phyloP scores from a whole-genome alignment of 2,113 vertebrate genomes.

The Galeopterus variegatus region DNA sequence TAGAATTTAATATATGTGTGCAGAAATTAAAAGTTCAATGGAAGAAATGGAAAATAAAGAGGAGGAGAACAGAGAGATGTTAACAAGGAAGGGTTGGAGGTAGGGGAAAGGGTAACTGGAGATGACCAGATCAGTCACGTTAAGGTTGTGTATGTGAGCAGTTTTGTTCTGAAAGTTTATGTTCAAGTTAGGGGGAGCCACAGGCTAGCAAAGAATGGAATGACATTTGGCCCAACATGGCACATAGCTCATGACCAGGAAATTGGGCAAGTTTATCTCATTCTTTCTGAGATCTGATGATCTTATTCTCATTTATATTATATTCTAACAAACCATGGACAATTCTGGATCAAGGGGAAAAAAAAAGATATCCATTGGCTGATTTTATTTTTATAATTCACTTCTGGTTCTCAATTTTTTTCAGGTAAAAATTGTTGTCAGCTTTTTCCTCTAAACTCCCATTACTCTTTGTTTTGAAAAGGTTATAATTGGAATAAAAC shows the following conservation, averaged over 20 bases:
- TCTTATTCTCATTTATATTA: not conserved
- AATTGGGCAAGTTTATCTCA: not conserved
- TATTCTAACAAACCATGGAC: not conserved
- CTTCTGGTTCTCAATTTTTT: slow-evolving; percentile 64
- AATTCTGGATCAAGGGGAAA: slow-evolving; percentile 12
- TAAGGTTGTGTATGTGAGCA: accelerated
- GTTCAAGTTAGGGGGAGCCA: not conserved
- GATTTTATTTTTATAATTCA: not conserved
- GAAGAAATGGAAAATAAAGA: not conserved
- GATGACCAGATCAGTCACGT: too few species aligned
- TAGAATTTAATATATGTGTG: not conserved
- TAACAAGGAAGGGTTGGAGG: not conserved
- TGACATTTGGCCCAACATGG: not conserved
- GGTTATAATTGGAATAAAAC: slow-evolving; percentile 81
- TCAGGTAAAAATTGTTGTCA: slow-evolving; percentile 67
- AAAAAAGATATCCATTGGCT: not conserved
- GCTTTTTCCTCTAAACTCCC: slow-evolving; percentile 63
- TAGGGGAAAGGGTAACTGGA: accelerated
- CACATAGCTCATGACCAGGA: not conserved
- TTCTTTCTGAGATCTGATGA: not conserved
- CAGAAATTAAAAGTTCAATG: not conserved
- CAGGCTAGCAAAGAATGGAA: not conserved
- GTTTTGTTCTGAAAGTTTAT: not conserved
- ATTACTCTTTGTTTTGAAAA: slow-evolving; percentile 83
- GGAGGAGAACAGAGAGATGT: not conserved